These are phyloP conservation scores for Discoglossus pictus DNA, from an alignment of 2,797 vertebrate genomes.

Conservation along the genomic window DNA sequence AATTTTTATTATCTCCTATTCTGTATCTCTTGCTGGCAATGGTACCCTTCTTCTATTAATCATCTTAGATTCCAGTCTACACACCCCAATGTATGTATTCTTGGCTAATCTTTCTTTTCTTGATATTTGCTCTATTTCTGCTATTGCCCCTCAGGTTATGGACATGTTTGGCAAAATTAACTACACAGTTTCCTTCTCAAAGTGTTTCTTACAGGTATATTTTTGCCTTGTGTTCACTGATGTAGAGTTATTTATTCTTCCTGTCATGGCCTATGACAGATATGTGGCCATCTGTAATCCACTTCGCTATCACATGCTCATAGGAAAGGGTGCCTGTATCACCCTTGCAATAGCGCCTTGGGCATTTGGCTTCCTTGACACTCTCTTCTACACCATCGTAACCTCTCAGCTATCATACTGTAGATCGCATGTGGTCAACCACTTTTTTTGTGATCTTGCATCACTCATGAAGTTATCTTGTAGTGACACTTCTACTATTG, in stretches of 20 bases:
- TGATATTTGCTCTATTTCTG: conserved; percentile 38
- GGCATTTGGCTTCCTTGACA: conserved; percentile 51
- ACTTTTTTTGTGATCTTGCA: conserved; percentile 60
- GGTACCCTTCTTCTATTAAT: conserved; percentile 50
- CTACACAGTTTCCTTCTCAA: conserved; percentile 55
- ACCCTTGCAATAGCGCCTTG: conserved; percentile 47
- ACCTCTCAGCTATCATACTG: conserved; percentile 55
- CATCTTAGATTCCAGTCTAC: conserved; percentile 31
- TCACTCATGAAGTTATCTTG: conserved; percentile 50
- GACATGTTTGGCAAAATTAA: conserved; percentile 49
- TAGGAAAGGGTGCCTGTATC: conserved; percentile 50
- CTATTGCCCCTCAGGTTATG: conserved; percentile 59
- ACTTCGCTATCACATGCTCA: conserved; percentile 45
- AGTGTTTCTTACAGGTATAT: conserved; percentile 58
- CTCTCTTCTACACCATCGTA: conserved; percentile 47
- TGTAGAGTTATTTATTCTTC: conserved; percentile 58
- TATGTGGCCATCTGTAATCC: conserved; percentile 58
- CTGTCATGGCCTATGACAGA: conserved; percentile 56
- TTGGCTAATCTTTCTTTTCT: conserved; percentile 57
- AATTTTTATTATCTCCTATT: conserved; percentile 51
- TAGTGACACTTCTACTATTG: conserved; percentile 13
- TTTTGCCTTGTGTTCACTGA: conserved; percentile 56
- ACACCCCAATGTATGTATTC: conserved; percentile 56
- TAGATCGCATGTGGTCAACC: conserved; percentile 41
- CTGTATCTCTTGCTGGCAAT: conserved; percentile 49